These are phyloP conservation scores for Melanotaenia boesemani DNA, from an alignment of 2,797 vertebrate genomes.

Conservation along the genomic window DNA sequence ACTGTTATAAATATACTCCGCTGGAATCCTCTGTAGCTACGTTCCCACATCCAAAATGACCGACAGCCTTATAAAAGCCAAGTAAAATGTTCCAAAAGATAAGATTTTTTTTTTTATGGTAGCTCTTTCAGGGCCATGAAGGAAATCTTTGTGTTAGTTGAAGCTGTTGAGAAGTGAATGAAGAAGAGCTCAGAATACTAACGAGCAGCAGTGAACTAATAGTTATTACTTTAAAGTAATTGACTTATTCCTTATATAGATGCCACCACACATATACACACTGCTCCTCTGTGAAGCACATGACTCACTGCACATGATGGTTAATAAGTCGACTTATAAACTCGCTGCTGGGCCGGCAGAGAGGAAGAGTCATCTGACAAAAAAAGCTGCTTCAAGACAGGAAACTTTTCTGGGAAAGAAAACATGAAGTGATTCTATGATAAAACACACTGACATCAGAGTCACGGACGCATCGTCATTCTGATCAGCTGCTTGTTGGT, in stretches of 20 bases:
- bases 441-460: background rate
- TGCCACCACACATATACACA: constrained; percentile 2
- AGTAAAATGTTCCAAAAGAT: background rate
- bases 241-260: constrained; percentile 10
- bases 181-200: constrained; percentile 50
- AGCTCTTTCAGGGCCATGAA: constrained; percentile 47
- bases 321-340: constrained; percentile 44
- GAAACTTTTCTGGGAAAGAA: constrained; percentile 1
- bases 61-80: background rate
- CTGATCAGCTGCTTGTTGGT: background rate
- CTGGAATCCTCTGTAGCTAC: background rate
- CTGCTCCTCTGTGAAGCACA: constrained; percentile 12
- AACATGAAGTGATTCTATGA: background rate
- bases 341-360: constrained; percentile 15
- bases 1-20: background rate
- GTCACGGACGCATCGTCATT: too few relatives aligned
- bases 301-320: constrained; percentile 49
- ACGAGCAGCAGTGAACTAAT: constrained; percentile 38
- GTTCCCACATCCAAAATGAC: background rate
- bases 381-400: background rate
- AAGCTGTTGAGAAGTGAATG: constrained; percentile 27
- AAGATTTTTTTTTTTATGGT: background rate
- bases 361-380: background rate
- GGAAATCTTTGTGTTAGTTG: constrained; percentile 54
- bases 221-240: constrained; percentile 27